phyloP scores from a whole-genome alignment of 2,113 vertebrate species.

The Podarcis cretensis region DNA sequence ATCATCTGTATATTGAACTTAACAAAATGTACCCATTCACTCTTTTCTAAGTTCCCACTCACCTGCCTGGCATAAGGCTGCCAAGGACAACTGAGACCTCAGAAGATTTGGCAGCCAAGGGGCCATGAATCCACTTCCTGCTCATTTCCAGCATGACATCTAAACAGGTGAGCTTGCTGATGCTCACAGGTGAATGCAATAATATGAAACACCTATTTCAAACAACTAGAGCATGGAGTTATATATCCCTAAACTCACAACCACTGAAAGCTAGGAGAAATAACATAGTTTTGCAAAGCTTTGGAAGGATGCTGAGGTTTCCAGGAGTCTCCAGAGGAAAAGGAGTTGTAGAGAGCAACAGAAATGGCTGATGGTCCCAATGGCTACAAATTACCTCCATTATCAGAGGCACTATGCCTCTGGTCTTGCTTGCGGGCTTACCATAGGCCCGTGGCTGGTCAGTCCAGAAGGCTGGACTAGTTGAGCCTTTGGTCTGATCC shows the following conservation, averaged over 20 bases:
- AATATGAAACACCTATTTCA: neutral
- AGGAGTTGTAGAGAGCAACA: too few relatives aligned
- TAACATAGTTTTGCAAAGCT: neutral
- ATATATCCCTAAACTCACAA: neutral
- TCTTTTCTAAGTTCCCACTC: too few relatives aligned
- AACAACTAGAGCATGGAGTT: neutral
- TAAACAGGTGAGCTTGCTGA: neutral
- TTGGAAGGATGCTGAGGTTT: neutral
- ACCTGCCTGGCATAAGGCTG: neutral
- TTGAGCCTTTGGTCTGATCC: too few relatives aligned
- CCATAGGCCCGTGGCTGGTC: too few relatives aligned
- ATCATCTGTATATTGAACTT: neutral
- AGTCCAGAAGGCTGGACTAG: too few relatives aligned
- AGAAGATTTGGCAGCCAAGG: neutral
- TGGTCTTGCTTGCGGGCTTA: too few relatives aligned
- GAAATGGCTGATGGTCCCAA: too few relatives aligned
- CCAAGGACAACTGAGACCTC: neutral
- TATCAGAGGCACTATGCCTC: neutral
- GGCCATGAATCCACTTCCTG: neutral
- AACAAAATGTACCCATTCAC: neutral
- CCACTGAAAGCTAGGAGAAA: neutral
- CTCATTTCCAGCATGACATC: neutral
- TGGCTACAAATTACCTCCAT: neutral
- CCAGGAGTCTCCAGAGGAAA: neutral
- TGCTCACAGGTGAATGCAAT: neutral